Evolutionary conservation across 2,888 invertebrate genomes (phyloP).

Genomic region (Heliconius erato): DNA sequence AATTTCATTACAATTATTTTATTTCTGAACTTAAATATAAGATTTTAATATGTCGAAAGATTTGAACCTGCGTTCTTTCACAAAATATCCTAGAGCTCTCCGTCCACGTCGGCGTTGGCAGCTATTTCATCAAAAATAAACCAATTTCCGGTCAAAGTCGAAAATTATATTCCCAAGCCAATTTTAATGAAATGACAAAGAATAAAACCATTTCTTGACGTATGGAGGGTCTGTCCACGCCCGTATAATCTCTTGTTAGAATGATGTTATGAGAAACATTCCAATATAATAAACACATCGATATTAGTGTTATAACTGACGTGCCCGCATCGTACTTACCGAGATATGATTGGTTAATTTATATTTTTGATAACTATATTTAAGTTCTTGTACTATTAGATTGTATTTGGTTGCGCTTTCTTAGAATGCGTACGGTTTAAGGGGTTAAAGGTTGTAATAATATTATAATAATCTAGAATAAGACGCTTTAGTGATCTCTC

Average conservation of each 20-base stretch:
- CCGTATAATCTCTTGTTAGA: conserved; percentile 67
- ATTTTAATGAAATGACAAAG: conserved; percentile 23
- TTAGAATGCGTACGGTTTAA: not conserved
- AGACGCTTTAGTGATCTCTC: too few species aligned
- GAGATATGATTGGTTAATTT: conserved; percentile 35
- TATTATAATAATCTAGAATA: not conserved
- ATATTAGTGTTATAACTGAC: conserved; percentile 54
- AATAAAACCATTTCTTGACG: conserved; percentile 36
- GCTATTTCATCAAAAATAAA: conserved; percentile 9
- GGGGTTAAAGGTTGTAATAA: not conserved
- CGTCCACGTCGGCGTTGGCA: not conserved
- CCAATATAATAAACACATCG: conserved; percentile 47
- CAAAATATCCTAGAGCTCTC: not conserved
- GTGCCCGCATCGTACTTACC: conserved; percentile 58
- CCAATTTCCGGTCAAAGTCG: not conserved
- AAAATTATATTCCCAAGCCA: conserved; percentile 19
- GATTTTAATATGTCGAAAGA: not conserved
- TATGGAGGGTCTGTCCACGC: conserved; percentile 55
- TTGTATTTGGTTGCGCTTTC: not conserved
- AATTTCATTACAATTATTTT: not conserved
- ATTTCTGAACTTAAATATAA: not conserved
- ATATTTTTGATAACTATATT: conserved; percentile 8
- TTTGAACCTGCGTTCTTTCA: not conserved
- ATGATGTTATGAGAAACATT: conserved; percentile 62
- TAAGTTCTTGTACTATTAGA: not conserved